Evolutionary conservation across 1,140 invertebrate species (phyloP), one percentile per base, ranked within the genome.

Genomic region (Formica selysi): DNA sequence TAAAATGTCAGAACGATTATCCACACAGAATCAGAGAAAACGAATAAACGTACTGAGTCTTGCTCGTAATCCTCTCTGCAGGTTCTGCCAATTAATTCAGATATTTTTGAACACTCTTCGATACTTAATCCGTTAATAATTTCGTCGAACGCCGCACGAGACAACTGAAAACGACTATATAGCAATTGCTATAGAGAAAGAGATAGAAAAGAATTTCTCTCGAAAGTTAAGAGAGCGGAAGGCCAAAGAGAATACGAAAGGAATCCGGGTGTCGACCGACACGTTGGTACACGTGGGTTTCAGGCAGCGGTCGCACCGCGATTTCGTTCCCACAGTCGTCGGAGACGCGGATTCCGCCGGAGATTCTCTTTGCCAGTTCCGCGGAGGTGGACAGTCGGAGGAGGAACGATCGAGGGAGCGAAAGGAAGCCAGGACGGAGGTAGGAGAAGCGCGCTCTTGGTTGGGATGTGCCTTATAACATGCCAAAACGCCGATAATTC

Each of bases 401-500:
- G 54, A 57, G n/a, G 26, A 48, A 61, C 74, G 87, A 84, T 65
- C 64, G 41, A 57, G 48, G 54, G 73, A 81, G 65, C 62, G 32
- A 73, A 19, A 26, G 65, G 29, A 51, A 62, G 61, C 26, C 32
- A 84, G 73, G 41, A 61, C 29, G 51, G 13, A 19, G 54, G 22
- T 87, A 87, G 86, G 92, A 87, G 81, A 51, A 16, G 44, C 68
- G 54, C 79, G 29, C 32, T 87, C 64, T 87, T 86, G 87, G 89
- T 87, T 68, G 84, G 86, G 65, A 51, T 19, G 13, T 2, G 90
- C 91, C 91, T 92, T 94, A 93, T 93, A 95, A 95, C 94, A 95
- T 94, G 94, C 94, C 94, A 95, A 95, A 95, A 95, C 93, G 94
- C 90, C 94, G 94, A 95, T 95, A 95, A 95, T 94, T 95, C 94